Evolutionary conservation across 2,113 vertebrate species (phyloP).

Genomic region (Hippocampus abdominalis): DNA sequence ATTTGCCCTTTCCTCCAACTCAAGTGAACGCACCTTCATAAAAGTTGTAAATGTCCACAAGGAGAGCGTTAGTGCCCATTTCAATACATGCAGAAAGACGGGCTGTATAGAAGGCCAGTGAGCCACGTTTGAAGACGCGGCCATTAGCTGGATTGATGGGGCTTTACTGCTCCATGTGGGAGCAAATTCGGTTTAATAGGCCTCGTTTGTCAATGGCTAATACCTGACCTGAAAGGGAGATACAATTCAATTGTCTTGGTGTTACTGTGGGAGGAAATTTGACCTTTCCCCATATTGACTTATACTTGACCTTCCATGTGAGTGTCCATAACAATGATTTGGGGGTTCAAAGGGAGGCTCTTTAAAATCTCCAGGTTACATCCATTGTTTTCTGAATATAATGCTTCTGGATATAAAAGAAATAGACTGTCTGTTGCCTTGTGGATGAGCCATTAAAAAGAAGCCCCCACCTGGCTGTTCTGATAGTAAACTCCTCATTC

Average conservation of each 20-base stretch:
- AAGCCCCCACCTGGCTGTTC: slow-evolving; percentile 47
- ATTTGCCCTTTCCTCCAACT: slow-evolving; percentile 32
- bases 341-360: slow-evolving; percentile 10
- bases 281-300: slow-evolving; percentile 23
- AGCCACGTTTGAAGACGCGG: slow-evolving; percentile 22
- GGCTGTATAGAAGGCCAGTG: slow-evolving; percentile 19
- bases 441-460: slow-evolving; percentile 44
- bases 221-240: slow-evolving; percentile 17
- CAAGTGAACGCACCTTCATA: slow-evolving; percentile 43
- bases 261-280: slow-evolving; percentile 17
- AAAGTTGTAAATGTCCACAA: slow-evolving; percentile 53
- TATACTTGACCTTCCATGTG: slow-evolving; percentile 11
- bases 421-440: slow-evolving; percentile 25
- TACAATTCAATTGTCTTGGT: slow-evolving; percentile 23
- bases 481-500: slow-evolving; percentile 36
- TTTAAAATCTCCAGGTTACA: not conserved
- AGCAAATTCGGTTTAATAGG: slow-evolving; percentile 59
- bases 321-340: not conserved
- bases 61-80: slow-evolving; percentile 41
- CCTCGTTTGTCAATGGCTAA: slow-evolving; percentile 52
- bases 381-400: slow-evolving; percentile 11
- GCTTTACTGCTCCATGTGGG: slow-evolving; percentile 48
- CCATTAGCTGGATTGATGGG: slow-evolving; percentile 64
- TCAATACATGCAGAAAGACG: slow-evolving; percentile 34
- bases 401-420: slow-evolving; percentile 11